Conservation (phyloP, 2,113 vertebrate species). For the Calypte anna region DNA sequence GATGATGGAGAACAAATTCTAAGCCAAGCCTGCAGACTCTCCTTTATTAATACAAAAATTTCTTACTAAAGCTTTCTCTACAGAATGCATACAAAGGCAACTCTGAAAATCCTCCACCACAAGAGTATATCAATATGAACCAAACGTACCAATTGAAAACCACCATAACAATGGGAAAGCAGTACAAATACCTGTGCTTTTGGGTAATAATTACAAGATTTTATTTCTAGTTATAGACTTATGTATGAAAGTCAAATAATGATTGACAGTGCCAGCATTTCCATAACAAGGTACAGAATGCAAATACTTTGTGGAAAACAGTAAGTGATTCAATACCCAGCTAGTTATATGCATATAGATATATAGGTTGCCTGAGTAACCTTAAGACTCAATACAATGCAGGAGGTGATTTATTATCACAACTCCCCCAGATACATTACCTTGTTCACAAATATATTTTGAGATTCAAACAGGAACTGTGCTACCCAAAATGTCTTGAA, state of each 20-base stretch:
- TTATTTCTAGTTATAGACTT: constrained; percentile 1
- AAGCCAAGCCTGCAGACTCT: neutral
- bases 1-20: neutral
- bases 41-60: neutral
- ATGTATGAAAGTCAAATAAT: neutral
- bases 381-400: neutral
- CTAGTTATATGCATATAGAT: neutral
- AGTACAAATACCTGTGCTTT: neutral
- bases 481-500: neutral
- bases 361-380: constrained; percentile 41
- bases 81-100: neutral
- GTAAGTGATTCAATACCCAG: constrained; percentile 11
- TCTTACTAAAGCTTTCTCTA: neutral
- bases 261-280: constrained; percentile 15
- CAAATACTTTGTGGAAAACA: constrained; percentile 36
- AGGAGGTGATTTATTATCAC: neutral
- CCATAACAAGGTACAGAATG: neutral
- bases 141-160: neutral
- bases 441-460: neutral
- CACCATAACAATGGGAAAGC: neutral
- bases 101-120: neutral
- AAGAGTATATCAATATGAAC: neutral
- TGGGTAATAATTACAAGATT: constrained; percentile 3
- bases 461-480: neutral
- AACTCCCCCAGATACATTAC: neutral